Percentiles rank a stretch among this genome's conserved stretches.
These are phyloP conservation scores for Leptodirus hochenwartii DNA, from an alignment of 2,888 invertebrate species.

Conservation along the genomic window DNA sequence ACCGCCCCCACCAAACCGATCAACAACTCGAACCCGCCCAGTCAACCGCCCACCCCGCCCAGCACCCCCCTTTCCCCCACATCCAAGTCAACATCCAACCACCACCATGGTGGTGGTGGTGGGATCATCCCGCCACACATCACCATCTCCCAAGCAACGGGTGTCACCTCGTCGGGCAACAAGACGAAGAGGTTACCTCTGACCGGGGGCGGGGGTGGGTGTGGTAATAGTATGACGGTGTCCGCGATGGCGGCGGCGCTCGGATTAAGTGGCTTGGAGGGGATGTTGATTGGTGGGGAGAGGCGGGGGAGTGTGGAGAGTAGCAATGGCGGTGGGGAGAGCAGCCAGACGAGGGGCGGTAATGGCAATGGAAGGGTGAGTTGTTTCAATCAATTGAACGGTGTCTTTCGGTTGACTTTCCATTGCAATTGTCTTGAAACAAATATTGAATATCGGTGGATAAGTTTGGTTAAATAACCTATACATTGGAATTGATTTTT, in stretches of 20 bases:
- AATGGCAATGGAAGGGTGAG: too few species aligned
- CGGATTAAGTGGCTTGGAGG: too few species aligned
- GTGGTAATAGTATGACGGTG: conserved; percentile 1
- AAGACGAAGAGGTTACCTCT: conserved; percentile 14
- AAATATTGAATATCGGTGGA: too few species aligned
- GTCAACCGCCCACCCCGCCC: conserved; percentile 33
- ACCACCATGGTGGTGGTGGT: too few species aligned
- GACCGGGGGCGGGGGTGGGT: conserved; percentile 7
- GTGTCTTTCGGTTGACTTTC: too few species aligned
- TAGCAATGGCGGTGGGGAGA: too few species aligned
- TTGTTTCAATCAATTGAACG: too few species aligned
- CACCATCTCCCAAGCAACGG: conserved; percentile 20
- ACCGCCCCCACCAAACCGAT: conserved; percentile 7
- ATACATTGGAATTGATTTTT: too few species aligned
- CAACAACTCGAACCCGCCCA: conserved; percentile 19
- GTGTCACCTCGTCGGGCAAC: conserved; percentile 19
- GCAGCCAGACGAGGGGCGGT: too few species aligned
- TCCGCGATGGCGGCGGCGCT: conserved; percentile 10
- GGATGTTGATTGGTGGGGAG: too few species aligned
- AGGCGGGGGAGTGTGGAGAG: conserved; percentile 5
- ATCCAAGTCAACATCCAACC: conserved; percentile 8
- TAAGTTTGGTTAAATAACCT: too few species aligned
- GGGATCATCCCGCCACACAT: conserved; percentile 19
- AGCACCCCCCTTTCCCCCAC: conserved; percentile 28
- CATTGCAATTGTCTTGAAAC: too few species aligned